phyloP scores from a whole-genome alignment of 2,113 vertebrate species.

The Bucco capensis region DNA sequence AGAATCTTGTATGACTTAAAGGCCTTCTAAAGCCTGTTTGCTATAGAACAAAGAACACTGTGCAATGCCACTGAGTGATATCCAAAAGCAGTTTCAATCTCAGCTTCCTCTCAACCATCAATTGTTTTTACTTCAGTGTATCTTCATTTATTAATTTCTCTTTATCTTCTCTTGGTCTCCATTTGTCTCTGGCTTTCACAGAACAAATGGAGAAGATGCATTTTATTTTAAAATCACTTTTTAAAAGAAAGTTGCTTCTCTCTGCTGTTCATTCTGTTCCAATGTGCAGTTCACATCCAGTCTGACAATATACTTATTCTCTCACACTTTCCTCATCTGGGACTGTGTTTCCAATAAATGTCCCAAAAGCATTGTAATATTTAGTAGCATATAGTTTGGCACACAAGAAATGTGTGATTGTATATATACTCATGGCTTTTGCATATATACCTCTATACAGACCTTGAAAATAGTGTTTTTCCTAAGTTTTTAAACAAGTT shows the following conservation, averaged over 20 bases:
- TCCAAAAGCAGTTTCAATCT: background rate
- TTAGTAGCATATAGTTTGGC: conserved; percentile 40
- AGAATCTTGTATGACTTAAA: too few relatives aligned
- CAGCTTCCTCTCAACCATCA: background rate
- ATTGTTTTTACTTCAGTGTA: background rate
- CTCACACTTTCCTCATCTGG: background rate
- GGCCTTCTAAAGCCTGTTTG: background rate
- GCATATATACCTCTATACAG: background rate
- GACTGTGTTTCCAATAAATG: background rate
- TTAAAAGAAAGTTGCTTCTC: background rate
- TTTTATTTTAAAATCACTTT: background rate
- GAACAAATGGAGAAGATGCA: background rate
- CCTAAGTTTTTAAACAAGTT: background rate
- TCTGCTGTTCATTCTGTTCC: background rate
- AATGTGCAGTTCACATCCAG: background rate
- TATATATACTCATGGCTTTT: conserved; percentile 34
- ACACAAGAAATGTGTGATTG: background rate
- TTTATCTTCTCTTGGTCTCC: background rate
- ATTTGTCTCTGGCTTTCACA: background rate
- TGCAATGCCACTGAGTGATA: background rate
- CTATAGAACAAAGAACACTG: background rate
- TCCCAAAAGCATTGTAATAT: conserved; percentile 46
- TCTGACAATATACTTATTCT: conserved; percentile 8
- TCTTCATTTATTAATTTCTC: background rate
- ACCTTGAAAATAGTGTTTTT: background rate